Base-by-base conservation (phyloP, 2,888 invertebrate genomes). In the Cryptus armator region DNA sequence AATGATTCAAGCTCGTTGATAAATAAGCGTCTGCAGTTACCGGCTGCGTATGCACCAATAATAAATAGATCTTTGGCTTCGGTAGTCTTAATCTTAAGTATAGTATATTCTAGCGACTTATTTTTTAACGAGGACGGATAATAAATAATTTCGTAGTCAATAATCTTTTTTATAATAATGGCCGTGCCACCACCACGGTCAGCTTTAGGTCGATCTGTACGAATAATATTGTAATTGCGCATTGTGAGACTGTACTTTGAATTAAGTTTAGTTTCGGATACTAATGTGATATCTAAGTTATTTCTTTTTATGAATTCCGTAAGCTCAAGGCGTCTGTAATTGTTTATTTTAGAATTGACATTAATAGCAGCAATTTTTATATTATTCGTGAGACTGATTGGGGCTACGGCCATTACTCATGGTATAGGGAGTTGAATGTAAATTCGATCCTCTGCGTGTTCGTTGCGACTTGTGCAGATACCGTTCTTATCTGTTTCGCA, bases 111-210 rank as follows among this genome's bases (percentile, higher is more conserved):
- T 7, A 81, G 6, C 1, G 68, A 32, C 64, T 64, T 43, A 16
- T 81, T 81, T 4, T 75, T 74, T 3, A 3, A 0, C 2, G 75
- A 68, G n/a, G 29, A 32, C 4, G 67, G 67, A 24, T 64, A 29
- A 2, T 1, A 32, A 16, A 59, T 59, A 0, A 29, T 14, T 59
- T 46, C 43, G 10, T 16, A 68, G 2, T 51, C 24, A 1, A 81
- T 81, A 3, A 14, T 75, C 0, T 53, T 68, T 37, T 72, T 66
- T 66, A 48, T 19, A 1, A 80, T 3, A 0, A 80, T 66, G 2
- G 80, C 66, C 2, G 80, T 80, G 6, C 80, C 72, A 5, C 80
- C 80, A 0, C 72, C 66, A 51, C 46, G 59, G 2, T 32, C 6
- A 0, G 67, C 19, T 5, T 67, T 67, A 6, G 46, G 67, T 6